A percentile compares a stretch with the other conserved stretches of the same genome.
Evolutionary conservation across 2,888 invertebrate genomes (phyloP).

Genomic region (Napeogenes inachia): DNA sequence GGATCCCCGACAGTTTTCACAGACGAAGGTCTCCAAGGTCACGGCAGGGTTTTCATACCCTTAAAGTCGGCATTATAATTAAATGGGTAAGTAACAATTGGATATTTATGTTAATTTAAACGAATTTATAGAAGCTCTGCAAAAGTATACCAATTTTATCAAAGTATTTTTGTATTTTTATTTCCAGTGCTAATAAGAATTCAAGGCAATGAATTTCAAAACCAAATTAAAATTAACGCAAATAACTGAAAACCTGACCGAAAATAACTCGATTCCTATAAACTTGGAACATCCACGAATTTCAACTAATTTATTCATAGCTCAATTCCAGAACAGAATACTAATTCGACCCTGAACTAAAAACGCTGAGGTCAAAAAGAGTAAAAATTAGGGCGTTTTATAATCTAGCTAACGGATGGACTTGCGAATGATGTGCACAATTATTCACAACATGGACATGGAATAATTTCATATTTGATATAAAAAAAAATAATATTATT

Average conservation of each 20-base stretch:
- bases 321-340: conserved; percentile 37
- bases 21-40: conserved; percentile 4
- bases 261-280: conserved; percentile 39
- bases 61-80: no score
- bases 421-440: not conserved
- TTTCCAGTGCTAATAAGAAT: not conserved
- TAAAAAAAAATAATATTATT: no score
- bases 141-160: no score
- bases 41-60: not conserved
- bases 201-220: conserved; percentile 7
- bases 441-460: not conserved
- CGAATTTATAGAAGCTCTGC: no score
- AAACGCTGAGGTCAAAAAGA: conserved; percentile 23
- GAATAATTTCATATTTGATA: no score
- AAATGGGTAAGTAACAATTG: no score
- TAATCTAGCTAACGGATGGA: not conserved
- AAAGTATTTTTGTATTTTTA: no score
- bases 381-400: conserved; percentile 5
- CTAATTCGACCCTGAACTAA: conserved; percentile 30
- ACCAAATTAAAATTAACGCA: conserved; percentile 16
- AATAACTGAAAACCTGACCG: conserved; percentile 26
- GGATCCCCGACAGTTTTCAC: conserved; percentile 1
- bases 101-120: no score
- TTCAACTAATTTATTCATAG: conserved; percentile 42
- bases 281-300: conserved; percentile 37